These are phyloP conservation scores for Microtus ochrogaster DNA, from an alignment of 2,113 vertebrate genomes.

Conservation along the genomic window DNA sequence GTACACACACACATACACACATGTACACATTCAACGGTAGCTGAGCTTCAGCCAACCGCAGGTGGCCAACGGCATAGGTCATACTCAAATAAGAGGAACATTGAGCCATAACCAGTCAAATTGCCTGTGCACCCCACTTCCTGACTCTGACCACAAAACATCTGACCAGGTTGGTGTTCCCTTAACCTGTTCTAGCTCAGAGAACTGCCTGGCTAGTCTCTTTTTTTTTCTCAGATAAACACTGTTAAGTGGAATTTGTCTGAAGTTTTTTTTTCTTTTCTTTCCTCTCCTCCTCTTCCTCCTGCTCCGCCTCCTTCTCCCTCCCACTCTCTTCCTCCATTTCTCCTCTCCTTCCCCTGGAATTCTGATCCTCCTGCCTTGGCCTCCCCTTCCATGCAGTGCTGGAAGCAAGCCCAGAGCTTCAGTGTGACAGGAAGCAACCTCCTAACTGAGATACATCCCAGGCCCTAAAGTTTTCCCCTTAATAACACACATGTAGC, in stretches of 20 bases:
- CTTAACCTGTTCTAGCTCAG: neutral
- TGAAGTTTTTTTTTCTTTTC: neutral
- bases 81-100: neutral
- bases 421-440: neutral
- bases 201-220: neutral
- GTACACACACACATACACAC: neutral
- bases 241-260: neutral
- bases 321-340: neutral
- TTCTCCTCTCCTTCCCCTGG: neutral
- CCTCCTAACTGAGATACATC: neutral
- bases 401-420: too few relatives aligned
- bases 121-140: neutral
- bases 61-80: neutral
- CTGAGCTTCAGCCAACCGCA: neutral
- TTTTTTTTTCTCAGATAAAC: neutral
- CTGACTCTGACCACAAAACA: neutral
- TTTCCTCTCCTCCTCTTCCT: neutral
- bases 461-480: neutral
- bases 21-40: neutral
- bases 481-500: neutral
- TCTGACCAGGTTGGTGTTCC: neutral
- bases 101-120: neutral
- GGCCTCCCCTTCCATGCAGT: too few relatives aligned
- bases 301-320: neutral
- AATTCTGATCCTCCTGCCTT: neutral